These are phyloP conservation scores for Corydoras maculifer DNA, from an alignment of 2,113 vertebrate genomes.

Conservation along the genomic window DNA sequence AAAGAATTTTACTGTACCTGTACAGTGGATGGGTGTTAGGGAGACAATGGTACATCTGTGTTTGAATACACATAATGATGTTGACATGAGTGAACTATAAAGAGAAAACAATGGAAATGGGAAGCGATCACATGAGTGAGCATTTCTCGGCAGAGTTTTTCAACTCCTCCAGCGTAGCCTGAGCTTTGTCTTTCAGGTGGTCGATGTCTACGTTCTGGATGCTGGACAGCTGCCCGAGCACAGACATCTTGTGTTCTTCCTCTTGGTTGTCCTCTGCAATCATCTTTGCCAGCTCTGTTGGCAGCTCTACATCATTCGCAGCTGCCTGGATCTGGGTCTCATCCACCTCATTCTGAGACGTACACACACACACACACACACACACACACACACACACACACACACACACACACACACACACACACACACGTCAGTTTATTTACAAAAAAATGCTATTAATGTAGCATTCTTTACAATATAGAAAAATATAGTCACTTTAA, in stretches of 20 bases:
- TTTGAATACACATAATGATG: not conserved
- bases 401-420: not conserved
- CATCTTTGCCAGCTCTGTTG: slow-evolving; percentile 95
- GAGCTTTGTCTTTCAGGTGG: slow-evolving; percentile 92
- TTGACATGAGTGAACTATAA: not conserved
- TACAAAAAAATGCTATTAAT: not conserved
- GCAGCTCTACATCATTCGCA: slow-evolving; percentile 81
- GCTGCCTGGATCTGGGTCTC: slow-evolving; percentile 94
- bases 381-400: slow-evolving; percentile 13
- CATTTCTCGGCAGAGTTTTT: slow-evolving; percentile 95
- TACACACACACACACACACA: slow-evolving; percentile 25
- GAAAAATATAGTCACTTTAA: too few species aligned
- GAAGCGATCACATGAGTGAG: slow-evolving; percentile 76
- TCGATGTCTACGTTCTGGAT: slow-evolving; percentile 91
- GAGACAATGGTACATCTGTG: not conserved
- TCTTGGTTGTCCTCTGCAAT: slow-evolving; percentile 92
- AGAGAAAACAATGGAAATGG: not conserved
- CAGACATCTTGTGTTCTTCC: slow-evolving; percentile 81
- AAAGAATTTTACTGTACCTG: not conserved
- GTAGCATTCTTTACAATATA: too few species aligned
- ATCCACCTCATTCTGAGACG: slow-evolving; percentile 77
- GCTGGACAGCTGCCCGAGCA: slow-evolving; percentile 86
- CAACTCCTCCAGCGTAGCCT: slow-evolving; percentile 88
- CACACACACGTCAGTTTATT: too few species aligned
- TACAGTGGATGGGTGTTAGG: not conserved